Conservation (phyloP, 64 coral and sea anemone species). For the Hydrozoanthus tunicans region DNA sequence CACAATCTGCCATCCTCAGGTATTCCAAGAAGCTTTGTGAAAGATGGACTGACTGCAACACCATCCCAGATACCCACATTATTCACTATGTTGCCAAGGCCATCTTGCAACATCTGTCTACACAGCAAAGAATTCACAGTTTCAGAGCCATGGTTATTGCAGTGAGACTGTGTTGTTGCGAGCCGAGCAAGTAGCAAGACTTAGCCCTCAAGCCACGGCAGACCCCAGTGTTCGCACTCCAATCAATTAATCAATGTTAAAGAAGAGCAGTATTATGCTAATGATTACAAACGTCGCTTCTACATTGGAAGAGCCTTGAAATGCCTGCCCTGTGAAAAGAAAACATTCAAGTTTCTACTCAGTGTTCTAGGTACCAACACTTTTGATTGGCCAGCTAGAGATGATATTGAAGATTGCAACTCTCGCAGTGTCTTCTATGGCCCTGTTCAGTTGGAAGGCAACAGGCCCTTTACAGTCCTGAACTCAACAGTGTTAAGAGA, state of each 20-base stretch:
- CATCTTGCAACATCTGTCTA: background rate
- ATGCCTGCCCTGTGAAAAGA: constrained; percentile 1
- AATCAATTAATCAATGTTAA: constrained; percentile 5
- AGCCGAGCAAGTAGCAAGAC: constrained; percentile 17
- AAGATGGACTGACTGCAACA: constrained; percentile 15
- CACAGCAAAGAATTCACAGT: constrained; percentile 12
- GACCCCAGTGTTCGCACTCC: background rate
- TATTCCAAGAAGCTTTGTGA: constrained; percentile 12
- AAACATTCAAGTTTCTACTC: background rate
- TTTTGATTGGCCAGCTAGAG: constrained; percentile 6
- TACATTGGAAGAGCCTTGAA: constrained; percentile 1
- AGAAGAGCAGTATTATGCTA: constrained; percentile 16
- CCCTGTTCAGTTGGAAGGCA: constrained; percentile 18
- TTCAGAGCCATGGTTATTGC: background rate
- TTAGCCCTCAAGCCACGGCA: background rate
- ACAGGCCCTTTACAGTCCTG: constrained; percentile 8
- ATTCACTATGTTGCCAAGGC: constrained; percentile 8
- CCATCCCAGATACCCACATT: constrained; percentile 9
- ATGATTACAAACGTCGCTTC: background rate
- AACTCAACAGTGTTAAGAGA: constrained; percentile 15
- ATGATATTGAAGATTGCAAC: constrained; percentile 8
- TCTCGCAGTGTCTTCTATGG: constrained; percentile 23
- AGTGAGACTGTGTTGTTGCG: background rate
- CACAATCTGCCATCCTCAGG: constrained; percentile 8
- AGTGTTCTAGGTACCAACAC: background rate